phyloP scores from a whole-genome alignment of 2,888 invertebrate genomes.

The Troglohyphantes excavatus region DNA sequence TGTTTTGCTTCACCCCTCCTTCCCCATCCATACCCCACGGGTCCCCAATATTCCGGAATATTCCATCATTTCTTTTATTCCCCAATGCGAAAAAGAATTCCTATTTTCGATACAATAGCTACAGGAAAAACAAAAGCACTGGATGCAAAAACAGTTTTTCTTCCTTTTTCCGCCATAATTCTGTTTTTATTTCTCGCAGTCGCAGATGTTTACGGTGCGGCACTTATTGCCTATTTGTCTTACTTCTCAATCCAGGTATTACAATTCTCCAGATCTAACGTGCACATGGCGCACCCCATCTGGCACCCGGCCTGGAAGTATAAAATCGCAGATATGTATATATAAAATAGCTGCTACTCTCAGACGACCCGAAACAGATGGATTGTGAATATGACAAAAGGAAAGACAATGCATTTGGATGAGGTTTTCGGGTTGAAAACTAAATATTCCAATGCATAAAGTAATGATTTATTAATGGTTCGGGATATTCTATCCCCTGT shows the following conservation, averaged over 20 bases:
- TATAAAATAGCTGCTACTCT: neutral
- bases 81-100: slow-evolving; percentile 44
- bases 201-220: slow-evolving; percentile 62
- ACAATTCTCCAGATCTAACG: slow-evolving; percentile 39
- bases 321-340: slow-evolving; percentile 11
- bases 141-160: slow-evolving; percentile 64
- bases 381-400: neutral
- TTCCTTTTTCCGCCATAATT: slow-evolving; percentile 52
- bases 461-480: slow-evolving; percentile 3
- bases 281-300: slow-evolving; percentile 51
- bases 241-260: slow-evolving; percentile 51
- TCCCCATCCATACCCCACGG: neutral
- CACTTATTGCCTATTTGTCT: slow-evolving; percentile 76
- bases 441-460: neutral
- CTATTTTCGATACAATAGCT: slow-evolving; percentile 25
- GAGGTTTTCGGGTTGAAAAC: neutral
- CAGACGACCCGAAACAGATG: slow-evolving; percentile 9
- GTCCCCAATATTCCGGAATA: slow-evolving; percentile 39
- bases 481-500: neutral
- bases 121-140: slow-evolving; percentile 56
- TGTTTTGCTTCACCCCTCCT: slow-evolving; percentile 10
- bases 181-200: slow-evolving; percentile 55
- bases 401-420: neutral
- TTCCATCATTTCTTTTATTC: slow-evolving; percentile 22
- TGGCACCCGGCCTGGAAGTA: slow-evolving; percentile 37